phyloP scores from a whole-genome alignment of 2,888 invertebrate genomes.

The Troides oblongomaculatus region DNA sequence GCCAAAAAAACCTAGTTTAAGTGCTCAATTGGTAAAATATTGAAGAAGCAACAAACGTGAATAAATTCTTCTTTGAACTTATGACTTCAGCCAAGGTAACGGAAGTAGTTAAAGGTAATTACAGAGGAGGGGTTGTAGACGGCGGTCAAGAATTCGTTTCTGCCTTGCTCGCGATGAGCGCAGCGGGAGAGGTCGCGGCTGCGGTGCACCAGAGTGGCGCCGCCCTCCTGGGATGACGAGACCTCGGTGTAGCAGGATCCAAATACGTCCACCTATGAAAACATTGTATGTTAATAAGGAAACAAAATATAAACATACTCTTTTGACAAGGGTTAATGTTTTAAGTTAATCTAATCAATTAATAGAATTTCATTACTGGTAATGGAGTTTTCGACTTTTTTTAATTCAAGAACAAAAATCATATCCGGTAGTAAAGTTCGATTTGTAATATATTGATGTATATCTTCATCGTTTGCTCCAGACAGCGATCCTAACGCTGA shows the following conservation, averaged over 20 bases:
- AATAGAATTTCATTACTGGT: too few relatives aligned
- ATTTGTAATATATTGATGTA: too few relatives aligned
- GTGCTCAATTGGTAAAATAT: too few relatives aligned
- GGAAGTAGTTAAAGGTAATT: constrained; percentile 44
- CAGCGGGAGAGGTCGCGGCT: constrained; percentile 86
- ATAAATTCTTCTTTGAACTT: too few relatives aligned
- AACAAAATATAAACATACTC: not conserved
- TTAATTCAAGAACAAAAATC: too few relatives aligned
- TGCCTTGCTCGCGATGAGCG: constrained; percentile 85
- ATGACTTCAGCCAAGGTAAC: not conserved
- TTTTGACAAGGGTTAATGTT: not conserved
- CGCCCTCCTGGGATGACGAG: constrained; percentile 75
- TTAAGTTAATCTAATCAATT: not conserved
- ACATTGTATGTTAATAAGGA: not conserved
- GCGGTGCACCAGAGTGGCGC: constrained; percentile 81
- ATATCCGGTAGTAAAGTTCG: too few relatives aligned
- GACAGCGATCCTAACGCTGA: too few relatives aligned
- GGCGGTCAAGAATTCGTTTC: constrained; percentile 79
- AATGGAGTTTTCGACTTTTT: too few relatives aligned
- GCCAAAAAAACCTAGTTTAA: too few relatives aligned
- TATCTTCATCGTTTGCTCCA: too few relatives aligned
- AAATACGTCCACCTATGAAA: constrained; percentile 85
- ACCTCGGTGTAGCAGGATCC: constrained; percentile 91
- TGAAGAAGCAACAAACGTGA: too few relatives aligned
- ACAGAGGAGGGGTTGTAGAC: constrained; percentile 76